Conservation (phyloP, 2,888 invertebrate species). For the Torymus auratus region DNA sequence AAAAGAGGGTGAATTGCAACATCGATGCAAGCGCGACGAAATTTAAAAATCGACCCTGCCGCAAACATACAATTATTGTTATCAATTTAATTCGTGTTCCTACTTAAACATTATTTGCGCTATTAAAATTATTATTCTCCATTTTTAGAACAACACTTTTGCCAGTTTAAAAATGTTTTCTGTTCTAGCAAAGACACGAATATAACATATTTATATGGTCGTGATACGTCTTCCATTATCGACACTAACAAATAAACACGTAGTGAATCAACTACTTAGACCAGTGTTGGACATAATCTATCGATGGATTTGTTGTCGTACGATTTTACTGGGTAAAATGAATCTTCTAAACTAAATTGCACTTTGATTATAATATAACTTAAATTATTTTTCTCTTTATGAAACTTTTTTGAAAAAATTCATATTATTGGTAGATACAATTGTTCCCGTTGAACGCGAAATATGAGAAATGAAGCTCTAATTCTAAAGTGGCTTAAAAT, state of each 20-base stretch:
- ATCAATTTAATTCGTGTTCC: neutral
- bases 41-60: neutral
- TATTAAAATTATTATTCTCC: constrained; percentile 18
- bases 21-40: constrained; percentile 28
- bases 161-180: constrained; percentile 3
- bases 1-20: constrained; percentile 20
- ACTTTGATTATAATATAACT: neutral
- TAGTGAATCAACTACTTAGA: constrained; percentile 11
- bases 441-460: constrained; percentile 1
- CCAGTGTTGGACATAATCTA: constrained; percentile 19
- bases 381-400: neutral
- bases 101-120: constrained; percentile 14
- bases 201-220: constrained; percentile 15
- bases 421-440: neutral
- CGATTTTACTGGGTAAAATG: neutral
- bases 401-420: neutral
- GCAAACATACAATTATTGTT: neutral
- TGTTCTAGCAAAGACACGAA: constrained; percentile 10
- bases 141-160: constrained; percentile 7
- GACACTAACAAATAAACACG: neutral
- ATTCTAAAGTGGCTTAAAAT: no score
- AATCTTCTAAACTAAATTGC: neutral
- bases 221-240: neutral
- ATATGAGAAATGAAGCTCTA: neutral
- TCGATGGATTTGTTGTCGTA: neutral